Percentiles rank a stretch among this genome's conserved stretches.
These are phyloP conservation scores for Sinocyclocheilus anshuiensis DNA, from an alignment of 2,113 vertebrate species.

Conservation along the genomic window DNA sequence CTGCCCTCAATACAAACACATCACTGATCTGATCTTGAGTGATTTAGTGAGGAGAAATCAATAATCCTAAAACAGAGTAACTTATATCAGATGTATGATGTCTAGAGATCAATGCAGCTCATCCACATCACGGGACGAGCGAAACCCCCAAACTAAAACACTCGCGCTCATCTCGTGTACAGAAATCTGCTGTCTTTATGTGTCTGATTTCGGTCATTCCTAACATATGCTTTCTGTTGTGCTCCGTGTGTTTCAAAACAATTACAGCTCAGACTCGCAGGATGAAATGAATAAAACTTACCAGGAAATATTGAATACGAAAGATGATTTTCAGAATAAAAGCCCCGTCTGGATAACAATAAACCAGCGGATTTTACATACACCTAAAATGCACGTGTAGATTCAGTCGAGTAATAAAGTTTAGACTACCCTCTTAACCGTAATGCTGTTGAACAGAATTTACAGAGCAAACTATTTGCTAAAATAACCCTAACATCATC, in stretches of 20 bases:
- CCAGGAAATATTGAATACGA: background rate
- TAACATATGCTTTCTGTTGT: background rate
- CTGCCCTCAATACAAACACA: background rate
- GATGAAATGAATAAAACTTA: slow-evolving; percentile 2
- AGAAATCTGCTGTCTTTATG: too few species aligned
- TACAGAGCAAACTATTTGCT: too few species aligned
- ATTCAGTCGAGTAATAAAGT: too few species aligned
- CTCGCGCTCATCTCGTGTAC: too few species aligned
- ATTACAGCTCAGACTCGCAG: background rate
- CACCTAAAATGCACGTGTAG: too few species aligned
- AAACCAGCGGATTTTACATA: too few species aligned
- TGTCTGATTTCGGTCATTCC: background rate
- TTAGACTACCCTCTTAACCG: too few species aligned
- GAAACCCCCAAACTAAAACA: background rate
- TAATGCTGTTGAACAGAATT: too few species aligned
- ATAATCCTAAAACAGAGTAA: background rate
- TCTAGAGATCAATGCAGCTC: background rate
- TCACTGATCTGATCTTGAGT: background rate
- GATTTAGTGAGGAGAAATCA: background rate
- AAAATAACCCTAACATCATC: too few species aligned
- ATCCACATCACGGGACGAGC: background rate
- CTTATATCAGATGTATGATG: background rate
- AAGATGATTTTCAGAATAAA: slow-evolving; percentile 28
- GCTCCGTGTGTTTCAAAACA: background rate
- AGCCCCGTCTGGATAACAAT: background rate